Evolutionary conservation across 2,797 vertebrate species (phyloP).

Genomic region (Sebastes miniatus): DNA sequence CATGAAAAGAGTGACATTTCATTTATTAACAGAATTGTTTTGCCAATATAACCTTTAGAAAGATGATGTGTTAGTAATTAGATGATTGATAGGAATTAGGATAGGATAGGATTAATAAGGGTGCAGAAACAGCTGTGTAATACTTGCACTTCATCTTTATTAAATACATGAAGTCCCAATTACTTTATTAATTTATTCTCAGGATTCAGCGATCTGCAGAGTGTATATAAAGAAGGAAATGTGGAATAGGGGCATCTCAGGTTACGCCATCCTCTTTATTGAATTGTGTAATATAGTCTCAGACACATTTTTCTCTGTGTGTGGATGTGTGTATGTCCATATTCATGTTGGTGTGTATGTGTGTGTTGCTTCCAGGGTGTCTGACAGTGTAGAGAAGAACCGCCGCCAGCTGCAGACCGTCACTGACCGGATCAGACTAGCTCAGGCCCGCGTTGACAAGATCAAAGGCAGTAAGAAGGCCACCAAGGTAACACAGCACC

Average conservation of each 20-base stretch:
- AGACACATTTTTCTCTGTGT: neutral
- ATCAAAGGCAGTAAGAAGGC: conserved; percentile 99
- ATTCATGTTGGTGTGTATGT: conserved; percentile 4
- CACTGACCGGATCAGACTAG: conserved; percentile 89
- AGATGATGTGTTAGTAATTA: neutral
- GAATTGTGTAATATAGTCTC: neutral
- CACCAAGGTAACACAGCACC: conserved; percentile 88
- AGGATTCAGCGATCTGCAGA: neutral
- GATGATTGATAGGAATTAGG: neutral
- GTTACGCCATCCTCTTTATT: neutral
- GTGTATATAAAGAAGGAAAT: neutral
- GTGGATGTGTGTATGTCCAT: neutral
- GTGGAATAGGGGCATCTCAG: neutral
- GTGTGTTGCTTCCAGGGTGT: conserved; percentile 83
- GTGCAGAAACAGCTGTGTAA: neutral
- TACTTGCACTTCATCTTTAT: neutral
- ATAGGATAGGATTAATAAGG: neutral
- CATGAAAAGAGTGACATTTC: neutral
- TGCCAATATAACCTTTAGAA: neutral
- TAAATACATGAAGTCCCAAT: neutral
- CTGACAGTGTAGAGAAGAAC: conserved; percentile 90
- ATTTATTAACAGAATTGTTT: neutral
- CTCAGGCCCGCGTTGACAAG: conserved; percentile 93
- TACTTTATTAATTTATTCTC: neutral
- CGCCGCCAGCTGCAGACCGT: conserved; percentile 87